Conservation (phyloP, 2,113 vertebrate genomes). For the Lota lota region DNA sequence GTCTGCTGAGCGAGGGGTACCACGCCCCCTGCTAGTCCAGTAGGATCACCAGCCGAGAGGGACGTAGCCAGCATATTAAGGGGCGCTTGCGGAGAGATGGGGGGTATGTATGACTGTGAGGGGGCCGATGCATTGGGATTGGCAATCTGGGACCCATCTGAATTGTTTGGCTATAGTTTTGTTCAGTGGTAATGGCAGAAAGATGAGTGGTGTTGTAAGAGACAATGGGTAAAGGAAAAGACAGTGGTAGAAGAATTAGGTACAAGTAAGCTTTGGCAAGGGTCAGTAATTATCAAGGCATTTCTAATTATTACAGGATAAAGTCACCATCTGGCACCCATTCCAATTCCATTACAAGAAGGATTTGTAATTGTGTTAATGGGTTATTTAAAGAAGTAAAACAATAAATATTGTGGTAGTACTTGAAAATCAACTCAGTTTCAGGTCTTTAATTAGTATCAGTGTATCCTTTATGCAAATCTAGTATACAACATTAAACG, state of each 20-base stretch:
- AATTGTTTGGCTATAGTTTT: conserved; percentile 65
- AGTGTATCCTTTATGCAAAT: conserved; percentile 6
- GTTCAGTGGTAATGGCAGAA: conserved; percentile 50
- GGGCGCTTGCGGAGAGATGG: conserved; percentile 65
- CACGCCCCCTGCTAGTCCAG: conserved; percentile 50
- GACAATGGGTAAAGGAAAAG: conserved; percentile 43
- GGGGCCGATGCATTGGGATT: conserved; percentile 55
- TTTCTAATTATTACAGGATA: conserved; percentile 36
- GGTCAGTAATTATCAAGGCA: conserved; percentile 57
- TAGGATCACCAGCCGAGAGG: conserved; percentile 63
- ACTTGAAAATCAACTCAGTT: conserved; percentile 1
- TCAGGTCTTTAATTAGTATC: conserved; percentile 14
- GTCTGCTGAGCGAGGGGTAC: conserved; percentile 60
- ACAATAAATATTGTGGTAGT: conserved; percentile 10
- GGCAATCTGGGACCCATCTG: conserved; percentile 65
- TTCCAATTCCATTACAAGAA: conserved; percentile 28
- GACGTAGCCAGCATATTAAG: conserved; percentile 59
- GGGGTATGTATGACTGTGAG: conserved; percentile 66
- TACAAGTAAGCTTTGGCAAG: conserved; percentile 64
- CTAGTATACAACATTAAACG: not conserved
- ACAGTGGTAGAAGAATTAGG: conserved; percentile 63
- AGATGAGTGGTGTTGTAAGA: conserved; percentile 48
- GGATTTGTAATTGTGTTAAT: conserved; percentile 31
- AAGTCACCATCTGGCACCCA: conserved; percentile 17
- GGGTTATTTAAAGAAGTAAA: conserved; percentile 23